Base-by-base conservation (phyloP, 2,888 invertebrate genomes). In the Xestia rhomboidea region DNA sequence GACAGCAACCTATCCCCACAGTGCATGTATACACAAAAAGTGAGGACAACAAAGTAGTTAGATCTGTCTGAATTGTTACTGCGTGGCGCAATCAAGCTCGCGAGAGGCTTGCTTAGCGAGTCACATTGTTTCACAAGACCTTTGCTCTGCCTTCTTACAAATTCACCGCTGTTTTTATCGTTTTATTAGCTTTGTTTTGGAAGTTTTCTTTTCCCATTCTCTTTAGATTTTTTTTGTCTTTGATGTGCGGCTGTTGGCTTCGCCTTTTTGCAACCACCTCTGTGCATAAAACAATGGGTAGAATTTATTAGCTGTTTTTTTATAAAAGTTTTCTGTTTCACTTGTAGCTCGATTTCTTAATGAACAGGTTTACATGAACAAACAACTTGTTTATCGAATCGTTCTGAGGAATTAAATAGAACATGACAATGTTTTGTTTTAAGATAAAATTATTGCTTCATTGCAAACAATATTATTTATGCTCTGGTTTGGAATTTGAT, bases 151-250 rank as follows among this genome's bases (percentile, higher is more conserved):
- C 89, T 91, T 90, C 92, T 93, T 93, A 93, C 91, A 92, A 95
- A 94, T 94, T 93, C 92, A 91, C 91, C 93, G 90, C 90, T 91
- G 91, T 93, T 93, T 93, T 93, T 93, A 93, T 94, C 91, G 93
- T 93, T 95, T 94, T 94, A 94, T 95, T 94, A 93, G 92, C 93
- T 93, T 94, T 94, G 92, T 93, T 95, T 94, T 87, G 82, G 83
- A 93, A 94, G 88, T 93, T 94, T 93, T 88, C 89, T 92, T 92
- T 89, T 88, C 86, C 88, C 86, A 89, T 91, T 93, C 91, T 90
- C 89, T 90, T 92, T 92, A 89, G 90, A 90, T 90, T 92, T 91
- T 91, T 90, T 67, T 85, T 90, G 91, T 91, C 93, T 95, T 95
- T 94, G 93, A 95, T 93, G 92, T 93, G 88, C 86, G 85, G 84